Conservation (phyloP, 2,888 invertebrate species). For the Formica aserva region DNA sequence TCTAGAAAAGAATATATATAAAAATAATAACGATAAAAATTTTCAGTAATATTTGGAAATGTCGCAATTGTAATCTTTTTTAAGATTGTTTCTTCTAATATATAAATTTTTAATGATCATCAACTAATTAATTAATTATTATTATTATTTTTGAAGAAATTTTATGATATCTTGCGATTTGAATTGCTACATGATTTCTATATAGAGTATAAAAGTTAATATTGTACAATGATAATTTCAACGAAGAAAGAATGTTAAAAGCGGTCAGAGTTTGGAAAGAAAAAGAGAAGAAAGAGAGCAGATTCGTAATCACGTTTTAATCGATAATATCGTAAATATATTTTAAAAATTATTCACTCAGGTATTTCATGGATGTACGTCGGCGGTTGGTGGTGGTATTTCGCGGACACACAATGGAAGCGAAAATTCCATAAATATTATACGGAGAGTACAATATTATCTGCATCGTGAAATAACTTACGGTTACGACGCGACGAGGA, state of each 20-base stretch:
- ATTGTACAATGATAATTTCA: not conserved
- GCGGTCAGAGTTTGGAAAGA: not conserved
- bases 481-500: conserved; percentile 41
- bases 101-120: not conserved
- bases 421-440: conserved; percentile 50
- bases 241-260: not conserved
- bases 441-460: conserved; percentile 44
- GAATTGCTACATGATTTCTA: not conserved
- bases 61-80: not conserved
- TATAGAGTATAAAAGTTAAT: not conserved
- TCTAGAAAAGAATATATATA: not conserved
- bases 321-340: conserved; percentile 41
- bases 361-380: conserved; percentile 24
- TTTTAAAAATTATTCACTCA: conserved; percentile 41
- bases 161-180: not conserved
- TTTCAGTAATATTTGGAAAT: not conserved
- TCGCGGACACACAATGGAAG: conserved; percentile 43
- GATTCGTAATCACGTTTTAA: conserved; percentile 36
- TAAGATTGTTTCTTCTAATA: not conserved
- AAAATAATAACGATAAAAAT: not conserved
- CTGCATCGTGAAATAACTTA: conserved; percentile 48
- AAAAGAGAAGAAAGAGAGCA: too few species aligned
- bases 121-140: not conserved
- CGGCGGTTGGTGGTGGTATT: conserved; percentile 20
- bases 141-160: not conserved